These are phyloP conservation scores for Asarcornis scutulata DNA, from an alignment of 2,113 vertebrate species.

Conservation along the genomic window DNA sequence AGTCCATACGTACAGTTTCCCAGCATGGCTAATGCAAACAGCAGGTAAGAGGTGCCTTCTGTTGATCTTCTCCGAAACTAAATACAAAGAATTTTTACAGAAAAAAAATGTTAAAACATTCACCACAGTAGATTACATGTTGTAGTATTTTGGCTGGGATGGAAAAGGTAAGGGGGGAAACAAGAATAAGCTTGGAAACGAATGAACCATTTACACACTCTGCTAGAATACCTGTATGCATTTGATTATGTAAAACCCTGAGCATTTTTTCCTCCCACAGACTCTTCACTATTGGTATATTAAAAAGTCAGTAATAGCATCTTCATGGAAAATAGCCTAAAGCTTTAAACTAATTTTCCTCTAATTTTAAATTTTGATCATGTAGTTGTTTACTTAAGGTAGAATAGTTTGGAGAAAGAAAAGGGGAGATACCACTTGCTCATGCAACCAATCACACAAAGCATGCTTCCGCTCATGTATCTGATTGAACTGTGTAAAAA, in stretches of 20 bases:
- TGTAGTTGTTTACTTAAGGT: not conserved
- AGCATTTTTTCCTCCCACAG: not conserved
- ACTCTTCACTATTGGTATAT: not conserved
- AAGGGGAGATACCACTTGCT: not conserved
- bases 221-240: not conserved
- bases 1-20: conserved; percentile 71
- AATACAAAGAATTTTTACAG: not conserved
- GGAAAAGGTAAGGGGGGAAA: not conserved
- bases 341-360: not conserved
- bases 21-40: conserved; percentile 74
- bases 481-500: not conserved
- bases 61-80: conserved; percentile 74
- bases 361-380: not conserved
- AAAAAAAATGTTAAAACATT: not conserved
- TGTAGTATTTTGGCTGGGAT: not conserved
- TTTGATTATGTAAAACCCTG: not conserved
- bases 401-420: not conserved
- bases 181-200: not conserved
- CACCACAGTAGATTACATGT: fast-evolving
- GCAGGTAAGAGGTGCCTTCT: conserved; percentile 73
- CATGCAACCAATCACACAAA: not conserved
- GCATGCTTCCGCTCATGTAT: not conserved
- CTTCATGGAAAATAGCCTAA: not conserved
- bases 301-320: not conserved
- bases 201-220: not conserved